Percentiles rank a stretch among this genome's conserved stretches.
These are phyloP conservation scores for Lithophane ornitopus DNA, from an alignment of 2,888 invertebrate genomes.

Conservation along the genomic window DNA sequence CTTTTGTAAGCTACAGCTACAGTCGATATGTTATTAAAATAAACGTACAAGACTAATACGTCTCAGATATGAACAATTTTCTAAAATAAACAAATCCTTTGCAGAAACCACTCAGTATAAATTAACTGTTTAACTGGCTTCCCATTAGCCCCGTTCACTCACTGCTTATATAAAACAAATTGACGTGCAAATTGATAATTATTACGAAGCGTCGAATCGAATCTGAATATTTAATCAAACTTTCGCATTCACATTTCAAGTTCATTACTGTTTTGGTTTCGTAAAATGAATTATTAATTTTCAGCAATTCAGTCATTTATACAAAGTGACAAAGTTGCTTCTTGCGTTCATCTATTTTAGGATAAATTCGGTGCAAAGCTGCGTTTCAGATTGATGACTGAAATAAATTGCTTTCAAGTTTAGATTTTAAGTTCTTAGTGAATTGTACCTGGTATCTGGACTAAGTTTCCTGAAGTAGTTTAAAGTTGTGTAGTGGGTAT, in stretches of 20 bases:
- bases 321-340: conserved; percentile 36
- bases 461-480: conserved; percentile 49
- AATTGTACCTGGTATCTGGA: conserved; percentile 25
- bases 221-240: conserved; percentile 55
- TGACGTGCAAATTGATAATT: conserved; percentile 57
- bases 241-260: conserved; percentile 59
- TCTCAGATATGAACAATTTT: conserved; percentile 2
- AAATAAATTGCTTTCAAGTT: conserved; percentile 46
- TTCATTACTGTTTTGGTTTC: conserved; percentile 53
- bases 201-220: conserved; percentile 49
- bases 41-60: conserved; percentile 12
- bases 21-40: neutral
- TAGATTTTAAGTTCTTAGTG: conserved; percentile 30
- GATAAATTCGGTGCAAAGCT: conserved; percentile 8
- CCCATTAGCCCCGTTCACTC: conserved; percentile 24
- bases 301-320: conserved; percentile 39
- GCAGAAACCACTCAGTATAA: conserved; percentile 15
- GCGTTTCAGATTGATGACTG: conserved; percentile 27
- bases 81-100: conserved; percentile 28
- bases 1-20: neutral
- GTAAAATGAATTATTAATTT: conserved; percentile 45
- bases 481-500: conserved; percentile 34
- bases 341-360: conserved; percentile 16
- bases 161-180: conserved; percentile 50
- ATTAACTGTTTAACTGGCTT: conserved; percentile 22